These are phyloP conservation scores for Eustalomyia histrio DNA, from an alignment of 2,888 invertebrate genomes.

Conservation along the genomic window DNA sequence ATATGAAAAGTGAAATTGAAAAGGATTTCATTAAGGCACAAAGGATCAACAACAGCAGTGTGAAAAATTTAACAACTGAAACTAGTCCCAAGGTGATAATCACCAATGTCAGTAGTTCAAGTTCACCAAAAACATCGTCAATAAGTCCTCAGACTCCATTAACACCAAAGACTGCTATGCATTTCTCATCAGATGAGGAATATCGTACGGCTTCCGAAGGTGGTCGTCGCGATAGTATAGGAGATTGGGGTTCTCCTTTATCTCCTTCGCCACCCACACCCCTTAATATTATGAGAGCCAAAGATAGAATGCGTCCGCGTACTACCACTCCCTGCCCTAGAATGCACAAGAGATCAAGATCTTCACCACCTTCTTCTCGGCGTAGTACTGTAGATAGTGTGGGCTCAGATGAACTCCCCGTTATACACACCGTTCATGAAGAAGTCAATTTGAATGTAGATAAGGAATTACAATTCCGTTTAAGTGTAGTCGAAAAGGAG, in stretches of 20 bases:
- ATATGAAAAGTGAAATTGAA: slow-evolving; percentile 77
- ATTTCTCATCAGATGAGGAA: slow-evolving; percentile 92
- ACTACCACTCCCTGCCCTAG: slow-evolving; percentile 80
- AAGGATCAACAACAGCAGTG: slow-evolving; percentile 64
- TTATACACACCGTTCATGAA: slow-evolving; percentile 74
- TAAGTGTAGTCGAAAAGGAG: slow-evolving; percentile 86
- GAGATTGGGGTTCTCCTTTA: slow-evolving; percentile 88
- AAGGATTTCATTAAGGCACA: slow-evolving; percentile 79
- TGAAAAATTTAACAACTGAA: slow-evolving; percentile 53
- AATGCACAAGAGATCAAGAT: slow-evolving; percentile 82
- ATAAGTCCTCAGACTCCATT: slow-evolving; percentile 62
- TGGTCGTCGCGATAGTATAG: slow-evolving; percentile 87
- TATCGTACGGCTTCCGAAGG: slow-evolving; percentile 93
- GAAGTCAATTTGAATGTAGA: slow-evolving; percentile 75
- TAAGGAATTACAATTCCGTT: slow-evolving; percentile 85
- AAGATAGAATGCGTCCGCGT: slow-evolving; percentile 80
- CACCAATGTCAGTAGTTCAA: slow-evolving; percentile 56
- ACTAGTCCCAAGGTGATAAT: slow-evolving; percentile 66
- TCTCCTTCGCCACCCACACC: slow-evolving; percentile 86
- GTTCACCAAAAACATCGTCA: slow-evolving; percentile 57
- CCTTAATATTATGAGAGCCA: slow-evolving; percentile 83
- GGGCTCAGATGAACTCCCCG: slow-evolving; percentile 81
- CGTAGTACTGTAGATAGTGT: slow-evolving; percentile 84
- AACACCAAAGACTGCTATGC: slow-evolving; percentile 79
- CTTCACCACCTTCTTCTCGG: slow-evolving; percentile 83